Evolutionary conservation across 2,113 vertebrate genomes (phyloP).

Genomic region (Neomonachus schauinslandi): DNA sequence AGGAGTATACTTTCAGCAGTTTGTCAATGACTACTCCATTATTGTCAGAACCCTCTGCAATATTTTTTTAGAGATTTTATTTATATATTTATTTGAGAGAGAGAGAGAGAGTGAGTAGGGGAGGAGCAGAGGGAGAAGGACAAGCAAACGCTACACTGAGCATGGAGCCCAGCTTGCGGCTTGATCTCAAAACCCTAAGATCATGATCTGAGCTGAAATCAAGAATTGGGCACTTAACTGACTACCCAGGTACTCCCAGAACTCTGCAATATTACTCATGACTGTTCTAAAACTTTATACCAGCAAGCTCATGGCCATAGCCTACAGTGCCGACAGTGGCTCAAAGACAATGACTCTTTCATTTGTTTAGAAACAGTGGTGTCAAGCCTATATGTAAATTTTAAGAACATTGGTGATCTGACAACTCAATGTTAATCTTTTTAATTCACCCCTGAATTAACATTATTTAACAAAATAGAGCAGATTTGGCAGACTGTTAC

Average conservation of each 20-base stretch:
- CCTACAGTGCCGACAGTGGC: fast-evolving
- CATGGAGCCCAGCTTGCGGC: not conserved
- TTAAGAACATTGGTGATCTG: not conserved
- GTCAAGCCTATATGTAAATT: not conserved
- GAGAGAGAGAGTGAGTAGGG: not conserved
- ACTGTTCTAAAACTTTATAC: not conserved
- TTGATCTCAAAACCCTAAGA: not conserved
- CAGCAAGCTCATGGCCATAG: not conserved
- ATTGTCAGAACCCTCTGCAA: not conserved
- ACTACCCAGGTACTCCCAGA: not conserved
- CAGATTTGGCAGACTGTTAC: fast-evolving
- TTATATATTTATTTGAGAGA: not conserved
- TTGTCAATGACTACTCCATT: not conserved
- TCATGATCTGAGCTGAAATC: not conserved
- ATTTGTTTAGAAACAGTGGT: not conserved
- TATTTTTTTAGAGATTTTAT: not conserved
- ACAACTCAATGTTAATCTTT: not conserved
- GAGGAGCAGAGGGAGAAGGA: not conserved
- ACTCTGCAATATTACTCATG: not conserved
- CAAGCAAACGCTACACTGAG: not conserved
- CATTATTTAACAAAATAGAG: not conserved
- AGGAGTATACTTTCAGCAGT: not conserved
- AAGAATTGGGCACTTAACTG: not conserved
- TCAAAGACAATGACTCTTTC: not conserved
- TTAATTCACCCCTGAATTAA: not conserved